phyloP scores from a whole-genome alignment of 2,797 vertebrate genomes.

The Crocodylus rhombifer region DNA sequence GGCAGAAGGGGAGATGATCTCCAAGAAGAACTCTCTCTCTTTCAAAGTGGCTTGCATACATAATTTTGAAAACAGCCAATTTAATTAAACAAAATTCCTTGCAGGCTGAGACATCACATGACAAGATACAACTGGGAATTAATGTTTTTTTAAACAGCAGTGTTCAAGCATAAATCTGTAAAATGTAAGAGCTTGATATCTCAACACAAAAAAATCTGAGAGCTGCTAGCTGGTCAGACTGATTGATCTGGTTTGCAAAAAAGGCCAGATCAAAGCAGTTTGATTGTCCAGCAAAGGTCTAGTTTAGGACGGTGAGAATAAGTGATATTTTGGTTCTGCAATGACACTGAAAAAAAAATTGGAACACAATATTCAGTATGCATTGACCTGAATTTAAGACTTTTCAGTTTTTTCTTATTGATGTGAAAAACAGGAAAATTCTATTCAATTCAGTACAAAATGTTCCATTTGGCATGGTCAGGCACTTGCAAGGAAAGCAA shows the following conservation, averaged over 20 bases:
- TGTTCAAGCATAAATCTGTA: slow-evolving; percentile 14
- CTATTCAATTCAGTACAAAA: slow-evolving; percentile 14
- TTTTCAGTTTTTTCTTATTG: neutral
- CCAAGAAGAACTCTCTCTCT: neutral
- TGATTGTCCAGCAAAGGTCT: slow-evolving; percentile 1
- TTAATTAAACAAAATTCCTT: slow-evolving; percentile 63
- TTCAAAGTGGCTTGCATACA: neutral
- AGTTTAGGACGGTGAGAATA: neutral
- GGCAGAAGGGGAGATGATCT: neutral
- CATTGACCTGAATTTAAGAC: neutral
- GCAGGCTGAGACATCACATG: slow-evolving; percentile 43
- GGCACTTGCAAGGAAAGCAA: neutral
- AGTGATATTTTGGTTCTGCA: neutral
- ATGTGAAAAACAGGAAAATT: neutral
- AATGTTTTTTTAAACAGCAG: neutral
- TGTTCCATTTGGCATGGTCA: neutral
- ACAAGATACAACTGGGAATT: slow-evolving; percentile 33
- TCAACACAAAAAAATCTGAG: neutral
- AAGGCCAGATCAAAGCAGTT: neutral
- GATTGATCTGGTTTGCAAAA: slow-evolving; percentile 22
- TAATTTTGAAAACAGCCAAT: neutral
- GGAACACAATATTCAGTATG: neutral
- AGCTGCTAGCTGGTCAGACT: slow-evolving; percentile 21
- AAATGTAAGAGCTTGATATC: slow-evolving; percentile 32
- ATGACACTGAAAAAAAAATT: neutral